A percentile compares a stretch with the other conserved stretches of the same genome.
Evolutionary conservation across 2,888 invertebrate species (phyloP).

Genomic region (Nyleta sp.): DNA sequence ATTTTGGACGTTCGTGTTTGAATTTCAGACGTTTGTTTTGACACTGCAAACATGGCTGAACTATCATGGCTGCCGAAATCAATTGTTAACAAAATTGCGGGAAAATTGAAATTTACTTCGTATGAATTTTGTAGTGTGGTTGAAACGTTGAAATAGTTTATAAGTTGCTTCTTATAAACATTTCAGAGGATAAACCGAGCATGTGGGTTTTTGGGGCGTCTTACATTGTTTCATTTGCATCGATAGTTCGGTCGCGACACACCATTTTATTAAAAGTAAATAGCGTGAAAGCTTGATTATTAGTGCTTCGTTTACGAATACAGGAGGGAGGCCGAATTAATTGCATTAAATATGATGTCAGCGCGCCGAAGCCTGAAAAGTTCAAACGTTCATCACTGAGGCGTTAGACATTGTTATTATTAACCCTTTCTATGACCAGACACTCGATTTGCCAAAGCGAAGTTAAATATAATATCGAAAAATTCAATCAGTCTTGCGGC

Average conservation of each 20-base stretch:
- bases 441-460: slow-evolving; percentile 25
- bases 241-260: slow-evolving; percentile 13
- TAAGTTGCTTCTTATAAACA: too few relatives aligned
- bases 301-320: slow-evolving; percentile 55
- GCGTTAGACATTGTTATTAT: slow-evolving; percentile 55
- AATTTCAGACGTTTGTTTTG: too few relatives aligned
- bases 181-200: too few relatives aligned
- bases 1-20: too few relatives aligned
- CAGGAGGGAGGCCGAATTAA: slow-evolving; percentile 55
- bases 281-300: slow-evolving; percentile 58
- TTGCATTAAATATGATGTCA: slow-evolving; percentile 61
- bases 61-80: too few relatives aligned
- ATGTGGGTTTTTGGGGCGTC: slow-evolving; percentile 1
- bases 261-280: slow-evolving; percentile 54
- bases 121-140: too few relatives aligned
- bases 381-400: slow-evolving; percentile 55
- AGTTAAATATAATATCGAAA: slow-evolving; percentile 35
- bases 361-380: slow-evolving; percentile 60
- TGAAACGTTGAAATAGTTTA: too few relatives aligned
- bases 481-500: slow-evolving; percentile 7
- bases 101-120: too few relatives aligned
- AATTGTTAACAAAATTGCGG: too few relatives aligned
- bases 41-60: too few relatives aligned
- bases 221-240: slow-evolving; percentile 21
- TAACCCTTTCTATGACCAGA: slow-evolving; percentile 39